Evolutionary conservation across 2,888 invertebrate species (phyloP).

Genomic region (Callimorpha dominula): DNA sequence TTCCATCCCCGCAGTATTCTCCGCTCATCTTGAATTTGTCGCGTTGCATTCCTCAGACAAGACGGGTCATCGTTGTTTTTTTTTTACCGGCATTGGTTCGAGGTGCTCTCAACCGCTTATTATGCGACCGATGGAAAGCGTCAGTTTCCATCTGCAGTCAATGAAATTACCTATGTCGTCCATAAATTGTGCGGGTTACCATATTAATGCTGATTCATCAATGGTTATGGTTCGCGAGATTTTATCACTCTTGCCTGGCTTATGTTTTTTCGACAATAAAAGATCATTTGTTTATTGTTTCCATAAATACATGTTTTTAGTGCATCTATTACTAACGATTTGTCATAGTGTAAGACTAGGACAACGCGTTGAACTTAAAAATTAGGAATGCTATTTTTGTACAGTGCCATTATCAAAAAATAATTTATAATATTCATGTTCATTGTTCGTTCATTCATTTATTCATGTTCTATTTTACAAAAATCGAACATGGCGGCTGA

Average conservation of each 20-base stretch:
- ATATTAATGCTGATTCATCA: conserved; percentile 74
- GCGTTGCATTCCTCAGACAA: conserved; percentile 73
- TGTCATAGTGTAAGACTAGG: background rate
- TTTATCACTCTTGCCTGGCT: conserved; percentile 53
- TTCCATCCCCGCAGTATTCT: conserved; percentile 52
- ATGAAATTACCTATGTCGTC: conserved; percentile 58
- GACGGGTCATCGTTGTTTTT: conserved; percentile 71
- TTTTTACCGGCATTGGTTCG: conserved; percentile 65
- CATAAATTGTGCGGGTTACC: conserved; percentile 55
- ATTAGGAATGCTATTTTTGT: background rate
- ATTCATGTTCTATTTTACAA: background rate
- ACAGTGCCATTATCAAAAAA: too few species aligned
- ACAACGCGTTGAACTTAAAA: background rate
- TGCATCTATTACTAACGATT: background rate
- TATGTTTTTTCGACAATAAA: conserved; percentile 54
- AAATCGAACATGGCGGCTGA: background rate
- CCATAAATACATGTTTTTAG: conserved; percentile 21
- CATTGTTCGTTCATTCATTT: too few species aligned
- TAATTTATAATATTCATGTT: too few species aligned
- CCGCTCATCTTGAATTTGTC: conserved; percentile 76
- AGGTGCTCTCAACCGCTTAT: conserved; percentile 64
- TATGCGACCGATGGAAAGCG: conserved; percentile 69
- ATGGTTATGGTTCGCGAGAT: conserved; percentile 62
- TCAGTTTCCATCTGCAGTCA: conserved; percentile 58
- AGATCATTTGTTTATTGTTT: conserved; percentile 36